phyloP scores from a whole-genome alignment of 2,113 vertebrate genomes.

The Erythrocercus mccallii region DNA sequence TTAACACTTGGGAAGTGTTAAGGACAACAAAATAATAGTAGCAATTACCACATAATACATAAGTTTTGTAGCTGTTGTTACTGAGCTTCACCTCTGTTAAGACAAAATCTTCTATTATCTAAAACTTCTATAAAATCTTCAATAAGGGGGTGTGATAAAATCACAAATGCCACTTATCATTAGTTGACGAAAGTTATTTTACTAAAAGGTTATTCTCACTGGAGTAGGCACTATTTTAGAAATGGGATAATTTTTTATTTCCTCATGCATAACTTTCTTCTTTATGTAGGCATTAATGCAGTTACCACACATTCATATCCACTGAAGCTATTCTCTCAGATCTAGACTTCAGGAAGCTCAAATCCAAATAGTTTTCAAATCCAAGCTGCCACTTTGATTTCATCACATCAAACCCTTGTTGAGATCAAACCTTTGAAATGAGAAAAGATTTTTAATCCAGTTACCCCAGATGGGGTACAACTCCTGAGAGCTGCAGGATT shows the following conservation, averaged over 20 bases:
- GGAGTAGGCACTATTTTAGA: neutral
- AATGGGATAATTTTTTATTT: neutral
- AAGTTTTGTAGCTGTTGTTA: neutral
- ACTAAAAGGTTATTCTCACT: neutral
- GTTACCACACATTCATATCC: slow-evolving; percentile 33
- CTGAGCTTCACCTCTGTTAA: neutral
- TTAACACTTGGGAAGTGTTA: neutral
- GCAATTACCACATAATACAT: neutral
- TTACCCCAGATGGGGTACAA: slow-evolving; percentile 84
- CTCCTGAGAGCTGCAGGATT: slow-evolving; percentile 85
- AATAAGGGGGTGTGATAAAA: neutral
- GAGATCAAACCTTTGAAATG: slow-evolving; percentile 97
- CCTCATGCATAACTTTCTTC: neutral
- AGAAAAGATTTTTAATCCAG: slow-evolving; percentile 94
- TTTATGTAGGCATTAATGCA: slow-evolving; percentile 20
- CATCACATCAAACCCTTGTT: slow-evolving; percentile 92
- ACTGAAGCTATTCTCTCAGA: slow-evolving; percentile 42
- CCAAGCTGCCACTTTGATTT: slow-evolving; percentile 98
- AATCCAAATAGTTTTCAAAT: slow-evolving; percentile 84
- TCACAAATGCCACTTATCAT: neutral
- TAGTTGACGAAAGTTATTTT: neutral
- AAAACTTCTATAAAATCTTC: no score
- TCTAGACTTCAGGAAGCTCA: slow-evolving; percentile 78
- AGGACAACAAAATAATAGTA: neutral
- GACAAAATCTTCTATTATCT: neutral